Conservation (phyloP, 2,113 vertebrate genomes). For the Trogon melanurus region DNA sequence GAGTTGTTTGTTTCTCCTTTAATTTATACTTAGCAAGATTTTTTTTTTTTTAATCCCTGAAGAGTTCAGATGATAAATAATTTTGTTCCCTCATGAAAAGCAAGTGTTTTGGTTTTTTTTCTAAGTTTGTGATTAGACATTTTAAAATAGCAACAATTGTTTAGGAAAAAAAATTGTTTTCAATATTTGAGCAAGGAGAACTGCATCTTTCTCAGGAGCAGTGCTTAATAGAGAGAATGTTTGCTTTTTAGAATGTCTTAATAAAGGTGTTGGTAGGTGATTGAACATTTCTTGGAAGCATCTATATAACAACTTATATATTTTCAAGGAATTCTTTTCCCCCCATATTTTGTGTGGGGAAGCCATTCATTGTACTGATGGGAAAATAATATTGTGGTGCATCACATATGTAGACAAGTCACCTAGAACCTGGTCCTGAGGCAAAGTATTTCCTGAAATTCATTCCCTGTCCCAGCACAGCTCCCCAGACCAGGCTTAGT, state of each 20-base stretch:
- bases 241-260: background rate
- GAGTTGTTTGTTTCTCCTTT: slow-evolving; percentile 25
- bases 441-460: background rate
- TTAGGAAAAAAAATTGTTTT: background rate
- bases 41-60: background rate
- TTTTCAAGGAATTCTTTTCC: background rate
- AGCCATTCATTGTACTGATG: background rate
- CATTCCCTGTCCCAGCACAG: background rate
- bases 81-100: background rate
- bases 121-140: background rate
- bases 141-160: background rate
- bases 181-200: background rate
- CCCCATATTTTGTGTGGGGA: rapidly evolving
- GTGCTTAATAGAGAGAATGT: background rate
- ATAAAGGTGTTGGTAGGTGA: background rate
- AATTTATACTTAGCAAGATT: background rate
- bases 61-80: background rate
- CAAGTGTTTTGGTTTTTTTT: background rate
- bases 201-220: background rate
- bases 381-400: background rate
- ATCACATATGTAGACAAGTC: background rate
- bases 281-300: background rate
- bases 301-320: background rate
- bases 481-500: background rate
- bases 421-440: background rate